Conservation (phyloP, 1,140 invertebrate species). For the Melitaea cinxia region DNA sequence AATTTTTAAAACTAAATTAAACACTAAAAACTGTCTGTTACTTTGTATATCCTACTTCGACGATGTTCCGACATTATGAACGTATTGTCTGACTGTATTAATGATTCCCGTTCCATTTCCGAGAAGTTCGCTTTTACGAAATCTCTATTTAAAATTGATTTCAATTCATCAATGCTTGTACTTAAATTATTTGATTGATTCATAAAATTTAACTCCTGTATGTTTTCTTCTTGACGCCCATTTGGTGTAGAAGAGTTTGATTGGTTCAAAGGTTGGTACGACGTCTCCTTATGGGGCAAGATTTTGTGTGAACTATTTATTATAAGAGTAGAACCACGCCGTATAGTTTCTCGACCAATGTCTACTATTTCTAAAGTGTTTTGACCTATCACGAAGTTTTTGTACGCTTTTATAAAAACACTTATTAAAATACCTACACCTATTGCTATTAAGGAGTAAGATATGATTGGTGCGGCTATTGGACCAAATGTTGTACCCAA, state of each 20-base stretch:
- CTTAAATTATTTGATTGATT: slow-evolving; percentile 48
- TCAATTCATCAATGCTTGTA: slow-evolving; percentile 62
- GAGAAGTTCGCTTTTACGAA: slow-evolving; percentile 61
- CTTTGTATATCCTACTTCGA: slow-evolving; percentile 49
- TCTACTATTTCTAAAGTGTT: slow-evolving; percentile 88
- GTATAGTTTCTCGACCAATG: slow-evolving; percentile 86
- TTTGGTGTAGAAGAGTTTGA: slow-evolving; percentile 29
- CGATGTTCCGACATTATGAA: slow-evolving; percentile 68
- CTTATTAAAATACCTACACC: slow-evolving; percentile 85
- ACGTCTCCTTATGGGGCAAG: slow-evolving; percentile 83
- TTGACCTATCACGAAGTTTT: slow-evolving; percentile 87
- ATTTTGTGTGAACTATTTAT: slow-evolving; percentile 86
- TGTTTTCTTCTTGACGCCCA: slow-evolving; percentile 31
- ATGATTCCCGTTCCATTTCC: slow-evolving; percentile 56
- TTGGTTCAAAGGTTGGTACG: slow-evolving; percentile 51
- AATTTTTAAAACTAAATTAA: not conserved
- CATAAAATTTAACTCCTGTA: slow-evolving; percentile 54
- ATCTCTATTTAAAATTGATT: slow-evolving; percentile 53
- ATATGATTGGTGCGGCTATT: slow-evolving; percentile 85
- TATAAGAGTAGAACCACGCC: slow-evolving; percentile 87
- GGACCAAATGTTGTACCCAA: slow-evolving; percentile 89
- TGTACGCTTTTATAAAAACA: slow-evolving; percentile 88
- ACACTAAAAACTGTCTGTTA: slow-evolving; percentile 47
- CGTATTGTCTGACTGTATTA: slow-evolving; percentile 65
- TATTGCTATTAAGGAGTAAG: slow-evolving; percentile 87